A percentile compares a stretch with the other conserved stretches of the same genome.
phyloP scores from a whole-genome alignment of 2,888 invertebrate genomes.

The Rambutsinella grinnellia region DNA sequence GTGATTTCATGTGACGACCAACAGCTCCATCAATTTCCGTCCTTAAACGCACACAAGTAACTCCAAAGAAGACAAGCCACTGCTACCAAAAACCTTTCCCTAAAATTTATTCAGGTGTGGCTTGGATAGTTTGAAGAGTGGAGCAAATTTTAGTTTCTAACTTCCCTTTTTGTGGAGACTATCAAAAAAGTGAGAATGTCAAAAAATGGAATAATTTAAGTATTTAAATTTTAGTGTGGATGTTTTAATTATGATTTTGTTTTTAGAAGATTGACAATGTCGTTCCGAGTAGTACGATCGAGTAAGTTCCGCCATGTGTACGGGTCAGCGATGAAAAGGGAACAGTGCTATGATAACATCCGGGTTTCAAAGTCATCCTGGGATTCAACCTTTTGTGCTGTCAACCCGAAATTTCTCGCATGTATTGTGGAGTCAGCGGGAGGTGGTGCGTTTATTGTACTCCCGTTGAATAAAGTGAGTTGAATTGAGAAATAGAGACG shows the following conservation, averaged over 20 bases:
- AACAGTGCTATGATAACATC: constrained; percentile 98
- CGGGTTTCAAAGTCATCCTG: constrained; percentile 97
- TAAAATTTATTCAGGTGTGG: too few relatives aligned
- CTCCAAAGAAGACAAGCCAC: too few relatives aligned
- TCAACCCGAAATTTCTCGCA: constrained; percentile 97
- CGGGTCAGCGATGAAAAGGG: constrained; percentile 91
- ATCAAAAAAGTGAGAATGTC: too few relatives aligned
- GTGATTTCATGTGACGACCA: not conserved
- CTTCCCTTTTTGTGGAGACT: too few relatives aligned
- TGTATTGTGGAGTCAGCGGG: constrained; percentile 98
- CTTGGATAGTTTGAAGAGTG: too few relatives aligned
- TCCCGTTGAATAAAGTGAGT: constrained; percentile 90
- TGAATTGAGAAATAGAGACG: not conserved
- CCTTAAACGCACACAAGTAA: not conserved
- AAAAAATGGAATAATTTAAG: too few relatives aligned
- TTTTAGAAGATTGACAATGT: too few relatives aligned
- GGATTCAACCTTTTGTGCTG: constrained; percentile 98
- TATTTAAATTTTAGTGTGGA: too few relatives aligned
- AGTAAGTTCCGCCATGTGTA: constrained; percentile 98
- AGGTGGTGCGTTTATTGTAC: constrained; percentile 94
- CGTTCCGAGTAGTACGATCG: constrained; percentile 96
- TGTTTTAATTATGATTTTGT: too few relatives aligned
- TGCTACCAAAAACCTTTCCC: too few relatives aligned
- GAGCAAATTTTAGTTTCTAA: too few relatives aligned
- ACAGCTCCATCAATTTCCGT: not conserved